These are phyloP conservation scores for Nanger granti DNA, from an alignment of 2,113 vertebrate genomes.

Conservation along the genomic window DNA sequence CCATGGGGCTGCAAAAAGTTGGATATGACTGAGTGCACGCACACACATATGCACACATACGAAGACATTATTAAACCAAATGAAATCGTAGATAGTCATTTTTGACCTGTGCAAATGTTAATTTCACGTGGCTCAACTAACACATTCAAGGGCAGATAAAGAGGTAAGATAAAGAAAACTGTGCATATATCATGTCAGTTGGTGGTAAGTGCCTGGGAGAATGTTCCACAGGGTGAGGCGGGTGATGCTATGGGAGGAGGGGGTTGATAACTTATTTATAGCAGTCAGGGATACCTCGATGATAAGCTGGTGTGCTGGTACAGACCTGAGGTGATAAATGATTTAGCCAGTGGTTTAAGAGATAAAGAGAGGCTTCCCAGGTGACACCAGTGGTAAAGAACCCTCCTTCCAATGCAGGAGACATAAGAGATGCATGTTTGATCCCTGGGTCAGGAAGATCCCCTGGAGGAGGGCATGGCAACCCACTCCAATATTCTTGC, in stretches of 20 bases:
- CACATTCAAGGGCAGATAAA: neutral
- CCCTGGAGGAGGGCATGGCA: neutral
- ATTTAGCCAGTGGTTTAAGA: neutral
- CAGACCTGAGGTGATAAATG: neutral
- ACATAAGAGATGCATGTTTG: neutral
- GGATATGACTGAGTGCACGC: rapidly evolving
- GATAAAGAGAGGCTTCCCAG: neutral
- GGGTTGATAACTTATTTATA: neutral
- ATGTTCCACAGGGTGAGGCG: neutral
- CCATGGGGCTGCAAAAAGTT: neutral
- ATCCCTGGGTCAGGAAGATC: neutral
- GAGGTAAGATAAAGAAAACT: neutral
- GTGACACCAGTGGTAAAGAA: neutral
- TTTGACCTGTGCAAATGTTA: neutral
- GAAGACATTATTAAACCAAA: neutral
- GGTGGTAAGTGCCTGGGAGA: neutral
- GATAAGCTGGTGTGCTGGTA: neutral
- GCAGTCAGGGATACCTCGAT: neutral
- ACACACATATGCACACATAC: neutral
- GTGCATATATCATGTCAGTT: neutral
- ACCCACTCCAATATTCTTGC: neutral
- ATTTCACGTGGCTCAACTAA: neutral
- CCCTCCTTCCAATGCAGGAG: neutral
- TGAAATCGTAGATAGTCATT: neutral
- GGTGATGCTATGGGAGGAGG: neutral